Conservation (phyloP, 1,140 invertebrate species). For the Apis cerana region DNA sequence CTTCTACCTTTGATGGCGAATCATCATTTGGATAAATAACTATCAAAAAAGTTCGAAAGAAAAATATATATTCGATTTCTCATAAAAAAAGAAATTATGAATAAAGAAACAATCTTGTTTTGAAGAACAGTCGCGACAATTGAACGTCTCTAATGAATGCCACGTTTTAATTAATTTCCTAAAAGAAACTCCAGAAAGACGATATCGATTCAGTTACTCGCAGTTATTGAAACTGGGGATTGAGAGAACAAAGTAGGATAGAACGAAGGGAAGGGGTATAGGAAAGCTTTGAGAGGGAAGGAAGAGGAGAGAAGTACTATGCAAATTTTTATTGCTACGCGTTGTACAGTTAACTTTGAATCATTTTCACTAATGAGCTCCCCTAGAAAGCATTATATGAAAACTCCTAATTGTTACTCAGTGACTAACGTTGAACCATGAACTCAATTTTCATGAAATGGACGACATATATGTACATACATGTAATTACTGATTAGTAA, state of each 20-base stretch:
- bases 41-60: not conserved
- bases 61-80: not conserved
- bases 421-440: not conserved
- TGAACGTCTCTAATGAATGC: not conserved
- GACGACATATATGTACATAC: not conserved
- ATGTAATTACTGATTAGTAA: slow-evolving; percentile 8
- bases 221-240: too few species aligned
- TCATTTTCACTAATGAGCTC: not conserved
- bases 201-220: slow-evolving; percentile 18
- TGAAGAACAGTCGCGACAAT: not conserved
- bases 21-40: too few species aligned
- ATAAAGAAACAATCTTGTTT: not conserved
- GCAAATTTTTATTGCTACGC: slow-evolving; percentile 17
- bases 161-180: not conserved
- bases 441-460: not conserved
- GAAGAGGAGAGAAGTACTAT: not conserved
- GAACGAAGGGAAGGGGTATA: not conserved
- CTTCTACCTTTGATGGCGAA: too few species aligned
- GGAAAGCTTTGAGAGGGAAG: not conserved
- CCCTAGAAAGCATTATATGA: not conserved
- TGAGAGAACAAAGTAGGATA: not conserved
- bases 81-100: not conserved
- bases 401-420: slow-evolving; percentile 10
- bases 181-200: not conserved
- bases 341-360: not conserved